A percentile compares a stretch with the other conserved stretches of the same genome.
phyloP scores from a whole-genome alignment of 2,797 vertebrate species.

The Dendrocincla tyrannina region DNA sequence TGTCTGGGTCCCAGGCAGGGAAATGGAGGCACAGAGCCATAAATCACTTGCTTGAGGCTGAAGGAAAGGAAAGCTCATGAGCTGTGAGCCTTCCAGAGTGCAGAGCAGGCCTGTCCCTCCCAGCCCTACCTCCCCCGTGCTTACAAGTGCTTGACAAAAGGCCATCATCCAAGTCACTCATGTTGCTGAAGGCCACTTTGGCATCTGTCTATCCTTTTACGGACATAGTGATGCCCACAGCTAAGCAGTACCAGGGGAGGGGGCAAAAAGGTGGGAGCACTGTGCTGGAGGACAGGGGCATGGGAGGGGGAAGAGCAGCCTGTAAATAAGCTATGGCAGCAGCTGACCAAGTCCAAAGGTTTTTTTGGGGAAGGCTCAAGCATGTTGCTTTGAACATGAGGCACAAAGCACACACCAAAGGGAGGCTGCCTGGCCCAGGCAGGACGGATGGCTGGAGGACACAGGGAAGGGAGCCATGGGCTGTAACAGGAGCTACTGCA shows the following conservation, averaged over 20 bases:
- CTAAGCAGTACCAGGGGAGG: fast-evolving
- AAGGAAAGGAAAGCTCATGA: background rate
- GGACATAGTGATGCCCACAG: background rate
- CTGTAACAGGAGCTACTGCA: background rate
- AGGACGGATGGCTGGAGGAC: background rate
- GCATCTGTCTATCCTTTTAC: background rate
- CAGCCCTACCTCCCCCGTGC: fast-evolving
- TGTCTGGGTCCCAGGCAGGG: background rate
- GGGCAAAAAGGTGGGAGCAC: background rate
- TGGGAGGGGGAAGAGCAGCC: background rate
- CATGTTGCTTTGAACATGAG: background rate
- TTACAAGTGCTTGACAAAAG: background rate
- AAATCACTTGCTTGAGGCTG: background rate
- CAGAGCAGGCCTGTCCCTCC: background rate
- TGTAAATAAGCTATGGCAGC: background rate
- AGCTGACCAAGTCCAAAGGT: background rate
- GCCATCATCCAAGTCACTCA: background rate
- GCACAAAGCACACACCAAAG: background rate
- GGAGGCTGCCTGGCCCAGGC: background rate
- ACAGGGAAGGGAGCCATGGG: background rate
- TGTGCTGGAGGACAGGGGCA: background rate
- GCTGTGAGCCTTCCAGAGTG: fast-evolving
- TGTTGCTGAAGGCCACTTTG: background rate
- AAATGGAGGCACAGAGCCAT: background rate
- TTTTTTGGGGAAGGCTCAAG: background rate